These are phyloP conservation scores for Tachypleus tridentatus DNA, from an alignment of 1,140 invertebrate genomes.

Conservation along the genomic window DNA sequence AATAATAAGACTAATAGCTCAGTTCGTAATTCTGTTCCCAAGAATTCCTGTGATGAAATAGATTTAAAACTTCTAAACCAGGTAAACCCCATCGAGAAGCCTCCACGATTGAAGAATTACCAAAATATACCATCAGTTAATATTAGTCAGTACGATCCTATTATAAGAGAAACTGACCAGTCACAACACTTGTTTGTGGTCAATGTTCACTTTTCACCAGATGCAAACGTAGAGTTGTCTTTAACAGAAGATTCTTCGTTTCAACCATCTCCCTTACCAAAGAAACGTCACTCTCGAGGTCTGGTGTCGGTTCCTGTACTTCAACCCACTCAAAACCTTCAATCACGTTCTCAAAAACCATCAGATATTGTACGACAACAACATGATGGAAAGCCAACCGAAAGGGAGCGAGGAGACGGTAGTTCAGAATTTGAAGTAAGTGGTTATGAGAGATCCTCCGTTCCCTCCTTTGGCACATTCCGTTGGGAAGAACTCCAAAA, in stretches of 20 bases:
- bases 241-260: no score
- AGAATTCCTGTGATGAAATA: slow-evolving; percentile 12
- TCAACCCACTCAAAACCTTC: not conserved
- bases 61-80: slow-evolving; percentile 13
- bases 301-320: not conserved
- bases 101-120: slow-evolving; percentile 26
- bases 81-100: slow-evolving; percentile 45
- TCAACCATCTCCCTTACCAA: no score
- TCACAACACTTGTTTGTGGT: slow-evolving; percentile 14
- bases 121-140: slow-evolving; percentile 30
- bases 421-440: slow-evolving; percentile 17
- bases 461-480: no score
- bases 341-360: not conserved
- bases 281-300: no score
- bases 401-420: slow-evolving; percentile 18
- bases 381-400: not conserved
- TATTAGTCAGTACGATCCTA: slow-evolving; percentile 22
- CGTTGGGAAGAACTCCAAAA: no score
- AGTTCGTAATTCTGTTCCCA: slow-evolving; percentile 13
- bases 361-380: not conserved
- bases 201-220: slow-evolving; percentile 7
- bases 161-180: slow-evolving; percentile 5
- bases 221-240: no score
- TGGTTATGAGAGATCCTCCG: slow-evolving; percentile 7
- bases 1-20: slow-evolving; percentile 17